Evolutionary conservation across 1,140 invertebrate species (phyloP), one percentile per base, ranked within the genome.

Genomic region (Bombus ignitus): DNA sequence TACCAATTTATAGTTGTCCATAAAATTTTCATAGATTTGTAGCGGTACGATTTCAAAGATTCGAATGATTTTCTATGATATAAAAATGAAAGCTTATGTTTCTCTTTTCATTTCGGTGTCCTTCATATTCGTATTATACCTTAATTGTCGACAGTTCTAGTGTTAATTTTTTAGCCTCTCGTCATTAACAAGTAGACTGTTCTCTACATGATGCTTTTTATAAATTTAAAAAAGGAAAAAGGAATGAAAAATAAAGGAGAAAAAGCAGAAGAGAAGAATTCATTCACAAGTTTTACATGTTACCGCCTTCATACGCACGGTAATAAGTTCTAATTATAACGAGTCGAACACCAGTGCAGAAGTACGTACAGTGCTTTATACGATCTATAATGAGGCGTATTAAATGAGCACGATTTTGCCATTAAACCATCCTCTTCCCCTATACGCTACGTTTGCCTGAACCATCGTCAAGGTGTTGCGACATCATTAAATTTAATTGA

Each of bases 401-500:
- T 68, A 68, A 83, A 70, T n/a, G 81, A 83, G 62, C 47, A 77
- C 42, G 44, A 83, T 57, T 57, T 37, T 57, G 25, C 22, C 62
- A n/a, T 65, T 8, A 15, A 18, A 35, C 32, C 18, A 35, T 10
- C 66, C 66, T 18, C 32, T 25, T 37, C 32, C 35, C 15, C 32
- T 25, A 32, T 15, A 12, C 10, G 8, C 3, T 22, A 68, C 59
- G 77, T 78, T 70, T 66, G 22, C 62, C 71, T 32, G 32, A 42
- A 57, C 18, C 6, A 53, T 8, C 37, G 28, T 44, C 35, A 25
- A 22, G 53, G 44, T 70, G 32, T 68, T 75, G 82, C 82, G 47
- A 68, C 82, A 59, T 83, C 74, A 83, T 71, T 83, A 78, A 78
- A 70, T 78, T 83, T 83, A 83, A 83, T 66, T 83, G 74, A 83